Conservation (phyloP, 2,113 vertebrate genomes). For the Hemichromis elongatus region DNA sequence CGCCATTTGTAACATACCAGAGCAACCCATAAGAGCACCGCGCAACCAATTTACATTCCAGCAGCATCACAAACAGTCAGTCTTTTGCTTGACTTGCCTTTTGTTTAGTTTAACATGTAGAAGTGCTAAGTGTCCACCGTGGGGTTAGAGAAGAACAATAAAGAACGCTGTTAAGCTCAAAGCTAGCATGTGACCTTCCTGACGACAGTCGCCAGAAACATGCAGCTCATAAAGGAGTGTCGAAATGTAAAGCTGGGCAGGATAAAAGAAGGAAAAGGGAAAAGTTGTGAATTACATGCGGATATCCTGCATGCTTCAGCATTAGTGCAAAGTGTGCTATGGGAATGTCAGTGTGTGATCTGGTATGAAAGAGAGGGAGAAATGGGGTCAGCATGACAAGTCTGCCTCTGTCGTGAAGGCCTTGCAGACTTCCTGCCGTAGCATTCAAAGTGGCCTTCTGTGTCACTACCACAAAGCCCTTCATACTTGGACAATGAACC, state of each 20-base stretch:
- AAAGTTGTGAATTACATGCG: not conserved
- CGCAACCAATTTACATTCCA: not conserved
- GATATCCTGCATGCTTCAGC: not conserved
- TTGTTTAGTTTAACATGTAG: not conserved
- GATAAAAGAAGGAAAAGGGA: not conserved
- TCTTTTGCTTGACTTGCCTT: not conserved
- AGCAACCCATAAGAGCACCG: not conserved
- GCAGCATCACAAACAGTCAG: not conserved
- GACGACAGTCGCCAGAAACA: not conserved
- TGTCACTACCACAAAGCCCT: slow-evolving; percentile 44
- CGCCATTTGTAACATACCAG: not conserved
- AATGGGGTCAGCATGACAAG: slow-evolving; percentile 45
- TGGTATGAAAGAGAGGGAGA: not conserved
- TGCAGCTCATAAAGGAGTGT: not conserved
- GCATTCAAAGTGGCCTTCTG: slow-evolving; percentile 55
- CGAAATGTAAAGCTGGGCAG: not conserved
- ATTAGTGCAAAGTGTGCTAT: not conserved
- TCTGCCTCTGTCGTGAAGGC: slow-evolving; percentile 26
- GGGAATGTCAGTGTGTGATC: not conserved
- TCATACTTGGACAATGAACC: slow-evolving; percentile 38
- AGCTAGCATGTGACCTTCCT: not conserved
- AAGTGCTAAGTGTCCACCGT: not conserved
- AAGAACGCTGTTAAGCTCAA: not conserved
- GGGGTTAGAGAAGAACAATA: not conserved
- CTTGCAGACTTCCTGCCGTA: slow-evolving; percentile 55